These are phyloP conservation scores for Neopelma chrysocephalum DNA, from an alignment of 2,797 vertebrate species.

Conservation along the genomic window DNA sequence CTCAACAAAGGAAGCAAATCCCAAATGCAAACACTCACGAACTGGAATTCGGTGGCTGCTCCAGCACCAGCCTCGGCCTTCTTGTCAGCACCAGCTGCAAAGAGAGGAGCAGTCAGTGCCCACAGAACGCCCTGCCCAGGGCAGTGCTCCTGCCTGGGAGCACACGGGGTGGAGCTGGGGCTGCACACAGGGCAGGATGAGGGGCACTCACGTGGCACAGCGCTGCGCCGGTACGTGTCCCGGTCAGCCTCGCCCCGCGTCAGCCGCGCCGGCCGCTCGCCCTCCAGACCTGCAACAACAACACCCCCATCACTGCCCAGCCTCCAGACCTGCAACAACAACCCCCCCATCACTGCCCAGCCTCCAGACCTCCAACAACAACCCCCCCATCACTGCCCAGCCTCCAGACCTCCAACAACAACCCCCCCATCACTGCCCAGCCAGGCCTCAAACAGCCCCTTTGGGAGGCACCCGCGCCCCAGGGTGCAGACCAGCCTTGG, in stretches of 20 bases:
- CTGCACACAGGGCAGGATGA: background rate
- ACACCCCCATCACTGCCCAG: background rate
- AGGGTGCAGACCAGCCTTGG: rapidly evolving
- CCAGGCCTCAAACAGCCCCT: background rate
- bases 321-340: slow-evolving; percentile 83
- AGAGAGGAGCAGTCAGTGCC: background rate
- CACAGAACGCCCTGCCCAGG: background rate
- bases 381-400: background rate
- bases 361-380: slow-evolving; percentile 85
- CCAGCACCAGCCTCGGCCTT: slow-evolving; percentile 98
- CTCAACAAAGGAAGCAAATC: background rate
- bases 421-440: background rate
- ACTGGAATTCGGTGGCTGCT: slow-evolving; percentile 97
- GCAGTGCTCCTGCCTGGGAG: background rate
- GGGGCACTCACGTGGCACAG: slow-evolving; percentile 88
- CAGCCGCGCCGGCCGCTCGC: slow-evolving; percentile 92
- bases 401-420: slow-evolving; percentile 87
- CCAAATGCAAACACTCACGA: slow-evolving; percentile 83
- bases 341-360: background rate
- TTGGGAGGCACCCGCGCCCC: background rate
- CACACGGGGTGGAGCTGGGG: background rate
- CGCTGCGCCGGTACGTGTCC: slow-evolving; percentile 94
- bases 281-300: slow-evolving; percentile 85
- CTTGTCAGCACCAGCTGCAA: slow-evolving; percentile 93
- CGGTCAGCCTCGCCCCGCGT: slow-evolving; percentile 95